Conservation (phyloP, 1,140 invertebrate genomes). For the Amphibalanus amphitrite region DNA sequence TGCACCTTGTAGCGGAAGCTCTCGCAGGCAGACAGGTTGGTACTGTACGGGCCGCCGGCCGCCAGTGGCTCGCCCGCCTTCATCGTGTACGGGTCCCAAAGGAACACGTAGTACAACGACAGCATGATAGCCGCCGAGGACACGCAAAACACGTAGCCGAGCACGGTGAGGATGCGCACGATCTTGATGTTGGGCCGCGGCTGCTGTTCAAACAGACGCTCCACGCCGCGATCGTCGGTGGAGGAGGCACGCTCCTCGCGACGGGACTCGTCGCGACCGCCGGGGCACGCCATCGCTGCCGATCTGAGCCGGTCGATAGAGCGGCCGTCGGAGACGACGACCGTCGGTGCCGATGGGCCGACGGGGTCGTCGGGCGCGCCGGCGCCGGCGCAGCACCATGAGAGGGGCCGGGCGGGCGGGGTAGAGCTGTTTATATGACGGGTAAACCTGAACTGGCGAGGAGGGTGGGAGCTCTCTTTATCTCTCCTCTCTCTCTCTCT, state of each 20-base stretch:
- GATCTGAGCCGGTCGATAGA: background rate
- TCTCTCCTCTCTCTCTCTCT: too few species aligned
- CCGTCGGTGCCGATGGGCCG: too few species aligned
- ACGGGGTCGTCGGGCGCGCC: background rate
- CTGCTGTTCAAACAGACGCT: constrained; percentile 38
- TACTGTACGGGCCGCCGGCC: background rate
- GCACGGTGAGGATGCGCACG: constrained; percentile 78
- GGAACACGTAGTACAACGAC: constrained; percentile 85
- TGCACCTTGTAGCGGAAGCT: background rate
- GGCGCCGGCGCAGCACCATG: too few species aligned
- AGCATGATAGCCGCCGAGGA: constrained; percentile 86
- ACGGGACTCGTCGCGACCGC: background rate
- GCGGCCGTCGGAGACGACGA: too few species aligned
- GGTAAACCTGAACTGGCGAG: too few species aligned
- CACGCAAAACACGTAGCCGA: constrained; percentile 87
- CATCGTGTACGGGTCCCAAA: constrained; percentile 63
- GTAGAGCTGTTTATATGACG: too few species aligned
- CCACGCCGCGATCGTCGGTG: background rate
- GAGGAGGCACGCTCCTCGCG: background rate
- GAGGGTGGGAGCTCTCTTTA: too few species aligned
- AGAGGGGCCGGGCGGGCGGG: too few species aligned
- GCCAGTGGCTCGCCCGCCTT: background rate
- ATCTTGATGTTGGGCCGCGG: constrained; percentile 68
- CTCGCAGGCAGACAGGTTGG: background rate
- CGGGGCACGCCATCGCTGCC: background rate